Evolutionary conservation across 2,113 vertebrate species (phyloP).

Genomic region (Dermatemys mawii): DNA sequence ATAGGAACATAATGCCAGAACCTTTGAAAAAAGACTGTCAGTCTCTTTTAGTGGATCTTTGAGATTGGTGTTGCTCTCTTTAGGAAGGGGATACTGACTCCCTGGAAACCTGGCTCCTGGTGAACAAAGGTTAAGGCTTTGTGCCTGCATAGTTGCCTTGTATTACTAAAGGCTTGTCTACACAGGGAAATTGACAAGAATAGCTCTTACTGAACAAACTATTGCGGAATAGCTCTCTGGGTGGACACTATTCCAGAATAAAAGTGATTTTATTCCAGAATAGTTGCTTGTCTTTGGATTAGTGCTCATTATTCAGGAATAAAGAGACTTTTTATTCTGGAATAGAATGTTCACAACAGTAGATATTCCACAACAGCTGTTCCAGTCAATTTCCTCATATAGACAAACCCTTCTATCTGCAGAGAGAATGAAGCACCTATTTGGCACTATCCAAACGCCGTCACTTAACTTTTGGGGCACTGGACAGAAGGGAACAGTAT

Average conservation of each 20-base stretch:
- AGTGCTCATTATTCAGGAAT: conserved; percentile 6
- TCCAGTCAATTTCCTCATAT: conserved; percentile 35
- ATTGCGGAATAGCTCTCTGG: background rate
- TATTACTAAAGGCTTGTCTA: background rate
- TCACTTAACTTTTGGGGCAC: conserved; percentile 49
- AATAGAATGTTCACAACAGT: background rate
- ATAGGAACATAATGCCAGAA: background rate
- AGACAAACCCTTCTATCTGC: background rate
- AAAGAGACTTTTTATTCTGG: conserved; percentile 48
- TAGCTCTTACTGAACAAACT: background rate
- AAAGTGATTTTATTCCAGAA: conserved; percentile 14
- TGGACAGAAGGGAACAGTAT: background rate
- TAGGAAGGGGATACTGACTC: background rate
- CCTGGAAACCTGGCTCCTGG: background rate
- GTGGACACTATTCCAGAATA: background rate
- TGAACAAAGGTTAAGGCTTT: background rate
- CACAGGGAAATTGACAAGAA: background rate
- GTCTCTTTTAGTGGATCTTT: background rate
- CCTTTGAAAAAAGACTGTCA: background rate
- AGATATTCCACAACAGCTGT: conserved; percentile 5
- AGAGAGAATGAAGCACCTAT: conserved; percentile 18
- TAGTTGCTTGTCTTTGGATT: background rate
- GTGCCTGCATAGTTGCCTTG: background rate
- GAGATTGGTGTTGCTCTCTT: background rate
- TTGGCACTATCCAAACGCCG: conserved; percentile 13